Conservation (phyloP, 2,797 vertebrate species). For the Cyprinella venusta region DNA sequence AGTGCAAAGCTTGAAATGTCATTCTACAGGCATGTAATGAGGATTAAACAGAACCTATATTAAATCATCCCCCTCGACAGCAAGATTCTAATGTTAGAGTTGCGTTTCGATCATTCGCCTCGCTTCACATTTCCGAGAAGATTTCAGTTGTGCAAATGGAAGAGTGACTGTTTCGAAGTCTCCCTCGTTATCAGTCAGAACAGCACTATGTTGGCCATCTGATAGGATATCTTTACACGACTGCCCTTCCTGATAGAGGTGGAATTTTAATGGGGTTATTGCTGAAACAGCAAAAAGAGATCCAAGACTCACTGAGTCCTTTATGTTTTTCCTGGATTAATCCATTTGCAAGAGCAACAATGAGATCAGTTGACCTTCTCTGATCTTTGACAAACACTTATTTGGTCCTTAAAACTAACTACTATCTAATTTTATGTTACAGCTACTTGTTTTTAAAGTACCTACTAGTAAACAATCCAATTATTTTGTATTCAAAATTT, state of each 20-base stretch:
- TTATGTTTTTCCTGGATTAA: neutral
- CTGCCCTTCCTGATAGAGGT: neutral
- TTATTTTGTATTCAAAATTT: neutral
- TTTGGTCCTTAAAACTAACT: neutral
- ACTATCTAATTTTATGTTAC: neutral
- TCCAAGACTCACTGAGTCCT: neutral
- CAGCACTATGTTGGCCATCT: constrained; percentile 16
- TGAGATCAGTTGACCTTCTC: neutral
- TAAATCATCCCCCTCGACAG: neutral
- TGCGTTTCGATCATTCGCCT: neutral
- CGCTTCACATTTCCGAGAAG: no score
- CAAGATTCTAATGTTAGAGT: neutral
- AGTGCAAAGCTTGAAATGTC: constrained; percentile 21
- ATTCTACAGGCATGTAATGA: constrained; percentile 1
- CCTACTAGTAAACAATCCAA: neutral
- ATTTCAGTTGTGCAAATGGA: neutral
- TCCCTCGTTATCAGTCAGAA: constrained; percentile 1
- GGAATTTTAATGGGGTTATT: constrained; percentile 9
- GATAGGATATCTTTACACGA: constrained; percentile 17
- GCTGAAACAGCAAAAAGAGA: neutral
- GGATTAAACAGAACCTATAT: constrained; percentile 22
- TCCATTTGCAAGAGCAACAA: neutral
- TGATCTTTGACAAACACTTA: neutral
- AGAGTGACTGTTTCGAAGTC: neutral
- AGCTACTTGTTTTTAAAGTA: neutral